Conservation (phyloP, 2,888 invertebrate genomes). For the Meteorus cinctellus region DNA sequence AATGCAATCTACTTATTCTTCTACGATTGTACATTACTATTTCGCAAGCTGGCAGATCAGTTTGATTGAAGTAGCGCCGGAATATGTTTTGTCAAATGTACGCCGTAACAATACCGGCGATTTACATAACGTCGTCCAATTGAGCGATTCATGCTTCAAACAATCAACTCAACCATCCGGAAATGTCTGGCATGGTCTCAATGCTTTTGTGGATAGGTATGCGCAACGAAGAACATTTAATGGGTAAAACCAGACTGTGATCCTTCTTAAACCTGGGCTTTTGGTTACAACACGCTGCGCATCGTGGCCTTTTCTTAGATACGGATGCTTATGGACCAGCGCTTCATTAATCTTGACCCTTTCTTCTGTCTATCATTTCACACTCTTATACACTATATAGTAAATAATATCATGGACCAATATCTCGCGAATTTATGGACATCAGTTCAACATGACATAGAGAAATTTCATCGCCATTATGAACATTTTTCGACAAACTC, state of each 20-base stretch:
- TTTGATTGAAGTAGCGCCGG: not conserved
- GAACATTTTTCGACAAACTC: not conserved
- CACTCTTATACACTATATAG: not conserved
- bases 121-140: not conserved
- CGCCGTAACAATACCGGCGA: not conserved
- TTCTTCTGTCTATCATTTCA: constrained; percentile 9
- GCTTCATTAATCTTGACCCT: constrained; percentile 20
- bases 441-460: not conserved
- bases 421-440: constrained; percentile 1
- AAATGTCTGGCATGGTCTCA: not conserved
- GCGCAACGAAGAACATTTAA: not conserved
- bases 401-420: constrained; percentile 11
- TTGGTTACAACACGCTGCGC: not conserved
- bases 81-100: not conserved
- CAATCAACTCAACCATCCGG: not conserved
- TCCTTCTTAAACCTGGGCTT: constrained; percentile 7
- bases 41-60: not conserved
- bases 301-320: not conserved
- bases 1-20: not conserved
- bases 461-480: not conserved
- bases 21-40: not conserved
- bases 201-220: not conserved
- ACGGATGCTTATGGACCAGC: constrained; percentile 6
- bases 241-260: constrained; percentile 1
- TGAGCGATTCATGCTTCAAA: not conserved